Conservation (phyloP, 2,113 vertebrate genomes). For the Toxotes jaculatrix region DNA sequence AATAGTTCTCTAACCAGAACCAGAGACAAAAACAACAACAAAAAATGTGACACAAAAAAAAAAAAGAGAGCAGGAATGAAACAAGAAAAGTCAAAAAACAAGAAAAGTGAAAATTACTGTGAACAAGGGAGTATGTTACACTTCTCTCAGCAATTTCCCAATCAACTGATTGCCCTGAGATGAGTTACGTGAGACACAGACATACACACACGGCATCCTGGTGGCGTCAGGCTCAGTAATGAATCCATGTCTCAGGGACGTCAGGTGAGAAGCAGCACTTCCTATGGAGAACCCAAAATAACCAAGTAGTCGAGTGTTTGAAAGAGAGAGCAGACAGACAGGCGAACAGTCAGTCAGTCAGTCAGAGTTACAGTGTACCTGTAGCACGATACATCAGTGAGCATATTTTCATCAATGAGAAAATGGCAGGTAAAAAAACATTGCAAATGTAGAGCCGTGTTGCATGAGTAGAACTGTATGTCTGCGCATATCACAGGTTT, state of each 20-base stretch:
- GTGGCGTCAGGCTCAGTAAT: slow-evolving; percentile 83
- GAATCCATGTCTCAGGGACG: slow-evolving; percentile 77
- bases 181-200: slow-evolving; percentile 78
- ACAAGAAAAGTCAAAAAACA: too few species aligned
- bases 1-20: neutral
- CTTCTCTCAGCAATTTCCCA: slow-evolving; percentile 90
- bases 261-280: slow-evolving; percentile 79
- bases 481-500: neutral
- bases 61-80: neutral
- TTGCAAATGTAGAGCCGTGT: neutral
- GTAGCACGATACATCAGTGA: slow-evolving; percentile 24
- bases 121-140: slow-evolving; percentile 88
- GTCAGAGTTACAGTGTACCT: slow-evolving; percentile 25
- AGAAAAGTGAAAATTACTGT: slow-evolving; percentile 37
- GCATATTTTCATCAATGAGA: neutral
- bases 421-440: slow-evolving; percentile 28
- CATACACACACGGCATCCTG: slow-evolving; percentile 62
- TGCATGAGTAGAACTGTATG: slow-evolving; percentile 1
- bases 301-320: slow-evolving; percentile 48
- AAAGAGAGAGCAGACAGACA: slow-evolving; percentile 36
- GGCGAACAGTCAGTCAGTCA: slow-evolving; percentile 34
- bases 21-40: neutral
- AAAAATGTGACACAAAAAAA: neutral
- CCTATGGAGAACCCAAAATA: slow-evolving; percentile 76
- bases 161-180: slow-evolving; percentile 88